Percentiles rank a stretch among this genome's conserved stretches.
Evolutionary conservation across 2,113 vertebrate species (phyloP).

Genomic region (Bos javanicus): DNA sequence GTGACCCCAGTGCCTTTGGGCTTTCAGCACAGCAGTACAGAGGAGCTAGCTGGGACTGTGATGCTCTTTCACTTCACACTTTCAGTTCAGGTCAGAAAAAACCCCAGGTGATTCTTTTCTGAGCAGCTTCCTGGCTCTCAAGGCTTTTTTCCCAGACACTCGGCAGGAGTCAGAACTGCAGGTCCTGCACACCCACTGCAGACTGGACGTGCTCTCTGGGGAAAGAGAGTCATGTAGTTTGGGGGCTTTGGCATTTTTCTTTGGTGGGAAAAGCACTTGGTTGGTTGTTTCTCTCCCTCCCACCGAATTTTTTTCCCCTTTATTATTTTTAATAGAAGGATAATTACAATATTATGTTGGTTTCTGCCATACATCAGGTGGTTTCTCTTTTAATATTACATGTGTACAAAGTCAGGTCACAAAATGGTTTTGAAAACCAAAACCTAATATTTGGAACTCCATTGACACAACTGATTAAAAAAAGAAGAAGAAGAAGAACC

Average conservation of each 20-base stretch:
- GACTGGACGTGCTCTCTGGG: neutral
- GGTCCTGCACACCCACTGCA: neutral
- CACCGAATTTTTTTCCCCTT: neutral
- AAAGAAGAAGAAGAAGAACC: neutral
- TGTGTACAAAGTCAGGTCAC: neutral
- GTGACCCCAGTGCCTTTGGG: neutral
- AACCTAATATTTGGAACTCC: neutral
- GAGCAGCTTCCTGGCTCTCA: neutral
- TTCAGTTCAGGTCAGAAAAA: constrained; percentile 48
- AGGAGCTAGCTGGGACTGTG: neutral
- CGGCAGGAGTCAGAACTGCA: neutral
- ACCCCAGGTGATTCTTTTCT: neutral
- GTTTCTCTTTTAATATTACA: neutral
- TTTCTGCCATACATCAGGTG: neutral
- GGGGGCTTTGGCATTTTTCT: neutral
- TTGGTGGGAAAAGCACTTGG: neutral
- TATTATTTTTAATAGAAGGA: neutral
- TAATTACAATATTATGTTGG: neutral
- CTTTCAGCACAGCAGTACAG: neutral
- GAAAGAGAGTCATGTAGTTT: neutral
- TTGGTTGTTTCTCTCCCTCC: neutral
- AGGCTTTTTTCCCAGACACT: neutral
- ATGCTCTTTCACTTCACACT: constrained; percentile 47
- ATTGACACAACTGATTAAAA: neutral
- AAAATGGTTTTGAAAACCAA: neutral